Evolutionary conservation across 2,888 invertebrate genomes (phyloP).

Genomic region (Ophion ellenae): DNA sequence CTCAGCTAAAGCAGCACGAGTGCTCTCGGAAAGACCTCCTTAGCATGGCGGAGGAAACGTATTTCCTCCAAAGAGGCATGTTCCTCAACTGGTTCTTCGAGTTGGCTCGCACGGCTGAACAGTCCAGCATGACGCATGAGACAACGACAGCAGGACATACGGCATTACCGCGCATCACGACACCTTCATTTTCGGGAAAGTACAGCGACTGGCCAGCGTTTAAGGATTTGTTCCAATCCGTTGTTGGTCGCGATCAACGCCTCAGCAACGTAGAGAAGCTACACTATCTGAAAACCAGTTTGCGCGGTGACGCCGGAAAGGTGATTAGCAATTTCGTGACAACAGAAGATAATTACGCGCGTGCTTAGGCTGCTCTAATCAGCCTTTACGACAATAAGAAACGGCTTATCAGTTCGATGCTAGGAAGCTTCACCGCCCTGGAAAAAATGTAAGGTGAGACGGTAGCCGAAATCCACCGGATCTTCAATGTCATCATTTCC

Average conservation of each 20-base stretch:
- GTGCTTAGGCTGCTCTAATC: background rate
- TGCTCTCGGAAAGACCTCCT: background rate
- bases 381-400: background rate
- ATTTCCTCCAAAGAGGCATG: background rate
- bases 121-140: background rate
- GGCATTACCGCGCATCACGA: background rate
- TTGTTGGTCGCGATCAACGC: constrained; percentile 68
- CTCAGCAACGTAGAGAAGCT: background rate
- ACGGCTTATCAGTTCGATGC: background rate
- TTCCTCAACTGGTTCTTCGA: background rate
- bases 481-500: background rate
- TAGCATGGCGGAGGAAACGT: background rate
- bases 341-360: background rate
- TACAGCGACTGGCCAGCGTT: background rate
- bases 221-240: background rate
- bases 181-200: background rate
- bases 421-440: background rate
- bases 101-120: no score
- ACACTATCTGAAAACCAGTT: background rate
- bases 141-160: background rate
- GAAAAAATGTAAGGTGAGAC: background rate
- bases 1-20: background rate
- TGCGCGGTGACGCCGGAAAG: background rate
- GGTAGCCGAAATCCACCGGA: no score
- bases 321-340: background rate